Evolutionary conservation across 2,113 vertebrate genomes (phyloP).

Genomic region (Tauraco erythrolophus): DNA sequence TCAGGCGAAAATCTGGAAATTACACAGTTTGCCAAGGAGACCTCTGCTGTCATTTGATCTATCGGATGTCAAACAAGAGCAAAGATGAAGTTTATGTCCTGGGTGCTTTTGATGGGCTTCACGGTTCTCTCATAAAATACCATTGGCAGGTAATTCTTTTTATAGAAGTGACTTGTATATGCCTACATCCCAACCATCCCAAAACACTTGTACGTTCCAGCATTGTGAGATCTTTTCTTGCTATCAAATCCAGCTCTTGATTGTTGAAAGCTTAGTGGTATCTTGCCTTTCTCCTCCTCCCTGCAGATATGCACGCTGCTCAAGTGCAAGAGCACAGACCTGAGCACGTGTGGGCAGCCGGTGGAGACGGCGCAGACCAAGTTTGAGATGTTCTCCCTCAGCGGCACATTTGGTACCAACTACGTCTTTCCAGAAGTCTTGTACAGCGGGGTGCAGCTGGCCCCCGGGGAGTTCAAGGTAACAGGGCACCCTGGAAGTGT

Average conservation of each 20-base stretch:
- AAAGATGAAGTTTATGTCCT: conserved; percentile 68
- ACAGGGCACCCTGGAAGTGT: background rate
- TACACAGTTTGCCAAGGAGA: conserved; percentile 72
- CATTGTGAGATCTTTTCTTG: background rate
- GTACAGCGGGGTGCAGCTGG: conserved; percentile 71
- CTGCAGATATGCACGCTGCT: conserved; percentile 70
- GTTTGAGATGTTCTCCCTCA: conserved; percentile 78
- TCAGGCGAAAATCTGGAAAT: conserved; percentile 50
- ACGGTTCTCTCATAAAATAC: conserved; percentile 67
- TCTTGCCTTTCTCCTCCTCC: background rate
- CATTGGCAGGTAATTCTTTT: conserved; percentile 71
- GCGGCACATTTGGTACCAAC: conserved; percentile 72
- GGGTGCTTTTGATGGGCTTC: conserved; percentile 73
- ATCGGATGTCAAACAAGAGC: conserved; percentile 55
- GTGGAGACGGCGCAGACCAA: conserved; percentile 55
- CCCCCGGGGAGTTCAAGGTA: conserved; percentile 74
- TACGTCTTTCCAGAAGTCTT: conserved; percentile 79
- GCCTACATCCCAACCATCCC: background rate
- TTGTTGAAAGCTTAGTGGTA: background rate
- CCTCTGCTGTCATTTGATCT: conserved; percentile 74
- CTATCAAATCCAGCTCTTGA: background rate
- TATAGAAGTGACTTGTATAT: background rate
- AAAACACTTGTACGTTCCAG: background rate
- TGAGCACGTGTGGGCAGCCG: conserved; percentile 45
- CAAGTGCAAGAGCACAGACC: conserved; percentile 59